phyloP scores from a whole-genome alignment of 2,797 vertebrate species.

The Delichon dasypus region DNA sequence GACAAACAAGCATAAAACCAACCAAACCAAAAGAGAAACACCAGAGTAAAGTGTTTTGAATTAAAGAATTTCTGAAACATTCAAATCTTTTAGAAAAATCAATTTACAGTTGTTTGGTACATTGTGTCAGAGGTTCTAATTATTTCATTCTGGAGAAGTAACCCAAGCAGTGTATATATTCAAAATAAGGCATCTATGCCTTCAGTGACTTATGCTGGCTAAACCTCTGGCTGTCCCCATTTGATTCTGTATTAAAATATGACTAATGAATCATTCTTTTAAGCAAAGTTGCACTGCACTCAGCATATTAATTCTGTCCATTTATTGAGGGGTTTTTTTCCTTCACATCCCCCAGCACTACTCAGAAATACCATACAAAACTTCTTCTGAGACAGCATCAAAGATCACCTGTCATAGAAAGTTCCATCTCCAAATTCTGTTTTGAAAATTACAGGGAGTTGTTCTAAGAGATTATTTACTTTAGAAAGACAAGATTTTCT shows the following conservation, averaged over 20 bases:
- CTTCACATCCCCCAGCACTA: neutral
- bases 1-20: neutral
- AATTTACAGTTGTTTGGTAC: neutral
- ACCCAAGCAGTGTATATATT: neutral
- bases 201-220: neutral
- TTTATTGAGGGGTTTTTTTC: neutral
- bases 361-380: neutral
- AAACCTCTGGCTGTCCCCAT: neutral
- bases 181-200: neutral
- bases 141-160: neutral
- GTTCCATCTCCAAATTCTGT: neutral
- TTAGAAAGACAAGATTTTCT: neutral
- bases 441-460: conserved; percentile 24
- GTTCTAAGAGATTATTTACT: conserved; percentile 32
- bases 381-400: neutral
- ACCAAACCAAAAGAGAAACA: neutral
- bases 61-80: neutral
- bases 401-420: neutral
- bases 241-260: neutral
- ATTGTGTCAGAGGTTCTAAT: neutral
- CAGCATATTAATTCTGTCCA: neutral
- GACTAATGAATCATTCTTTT: neutral
- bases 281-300: neutral
- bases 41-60: neutral
- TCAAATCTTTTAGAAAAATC: neutral